Evolutionary conservation across 1,140 invertebrate genomes (phyloP).

Genomic region (Mactra quadrangularis): DNA sequence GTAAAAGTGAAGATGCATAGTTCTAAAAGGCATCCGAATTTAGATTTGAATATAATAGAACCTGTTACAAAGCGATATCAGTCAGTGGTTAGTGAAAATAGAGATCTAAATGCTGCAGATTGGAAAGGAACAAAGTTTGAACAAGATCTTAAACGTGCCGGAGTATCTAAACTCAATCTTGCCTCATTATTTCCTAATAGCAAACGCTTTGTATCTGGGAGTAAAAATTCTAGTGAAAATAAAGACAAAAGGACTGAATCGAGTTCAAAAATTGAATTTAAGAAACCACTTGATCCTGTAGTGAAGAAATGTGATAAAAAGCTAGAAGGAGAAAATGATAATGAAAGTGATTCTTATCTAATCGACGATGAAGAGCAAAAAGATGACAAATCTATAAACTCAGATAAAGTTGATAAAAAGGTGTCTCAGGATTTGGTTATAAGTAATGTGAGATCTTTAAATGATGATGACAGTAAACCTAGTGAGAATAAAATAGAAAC

Average conservation of each 20-base stretch:
- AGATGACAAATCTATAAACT: background rate
- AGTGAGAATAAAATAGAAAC: background rate
- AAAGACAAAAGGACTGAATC: background rate
- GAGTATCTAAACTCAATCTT: slow-evolving; percentile 52
- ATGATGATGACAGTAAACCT: background rate
- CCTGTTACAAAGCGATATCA: slow-evolving; percentile 3
- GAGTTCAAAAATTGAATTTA: background rate
- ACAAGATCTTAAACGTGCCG: slow-evolving; percentile 50
- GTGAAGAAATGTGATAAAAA: background rate
- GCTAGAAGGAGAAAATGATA: background rate
- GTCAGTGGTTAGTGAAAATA: background rate
- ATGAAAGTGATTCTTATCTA: background rate
- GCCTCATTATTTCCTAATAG: slow-evolving; percentile 52
- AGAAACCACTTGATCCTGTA: slow-evolving; percentile 11
- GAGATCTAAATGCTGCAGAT: slow-evolving; percentile 23
- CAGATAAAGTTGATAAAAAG: background rate
- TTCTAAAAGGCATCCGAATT: slow-evolving; percentile 32
- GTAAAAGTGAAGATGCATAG: slow-evolving; percentile 58
- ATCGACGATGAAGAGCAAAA: background rate
- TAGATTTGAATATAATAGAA: slow-evolving; percentile 28
- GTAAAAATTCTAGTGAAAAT: background rate
- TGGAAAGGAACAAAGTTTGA: slow-evolving; percentile 60
- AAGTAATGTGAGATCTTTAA: slow-evolving; percentile 13
- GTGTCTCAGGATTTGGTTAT: background rate
- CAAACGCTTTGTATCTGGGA: slow-evolving; percentile 13